Base-by-base conservation (phyloP, 2,797 vertebrate genomes). In the Rhynchonycteris naso region DNA sequence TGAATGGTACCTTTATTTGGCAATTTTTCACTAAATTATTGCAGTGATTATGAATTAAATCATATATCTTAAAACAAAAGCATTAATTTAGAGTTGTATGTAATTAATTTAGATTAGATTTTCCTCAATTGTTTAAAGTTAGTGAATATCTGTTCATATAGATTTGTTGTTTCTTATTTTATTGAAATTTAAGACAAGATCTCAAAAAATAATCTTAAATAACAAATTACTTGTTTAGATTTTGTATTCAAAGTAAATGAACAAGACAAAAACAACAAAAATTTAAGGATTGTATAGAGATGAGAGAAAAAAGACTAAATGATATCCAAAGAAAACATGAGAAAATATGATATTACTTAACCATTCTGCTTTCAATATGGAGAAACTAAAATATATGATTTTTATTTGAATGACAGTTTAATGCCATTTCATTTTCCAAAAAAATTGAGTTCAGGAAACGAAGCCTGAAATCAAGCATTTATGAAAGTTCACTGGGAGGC, bases 391-490 rank as follows among this genome's bases (percentile, higher is more conserved):
- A 63, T 16, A 78, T 88, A 18, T 84, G 8, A 74, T 59, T 88
- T 96, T 75, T 92, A 16, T 82, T 83, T 16, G 4, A 88, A 71
- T 92, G 74, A 61, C 9, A 88, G 26, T 88, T 92, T 74, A 78
- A 11, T 83, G 24, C 7, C 21, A 68, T 91, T 93, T 90, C 19
- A 90, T 84, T 84, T 79, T 30, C 5, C 3, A 79, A 28, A 21
- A 69, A 66, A 93, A 93, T 35, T 75, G 15, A 88, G 13, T 85
- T 76, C 22, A 85, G 56, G 56, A 92, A 85, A 84, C 28, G 2
- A 79, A 0, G 16, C 2, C 52, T 85, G 21, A 96, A 88, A 88
- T 88, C 81, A 95, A 88, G 56, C 78, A 81, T 85, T 90, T 93
- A 50, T 90, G 47, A 88, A 94, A 80, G 33, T 88, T 92, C 82